These are phyloP conservation scores for Desoria tigrina DNA, from an alignment of 2,888 invertebrate genomes.

Conservation along the genomic window DNA sequence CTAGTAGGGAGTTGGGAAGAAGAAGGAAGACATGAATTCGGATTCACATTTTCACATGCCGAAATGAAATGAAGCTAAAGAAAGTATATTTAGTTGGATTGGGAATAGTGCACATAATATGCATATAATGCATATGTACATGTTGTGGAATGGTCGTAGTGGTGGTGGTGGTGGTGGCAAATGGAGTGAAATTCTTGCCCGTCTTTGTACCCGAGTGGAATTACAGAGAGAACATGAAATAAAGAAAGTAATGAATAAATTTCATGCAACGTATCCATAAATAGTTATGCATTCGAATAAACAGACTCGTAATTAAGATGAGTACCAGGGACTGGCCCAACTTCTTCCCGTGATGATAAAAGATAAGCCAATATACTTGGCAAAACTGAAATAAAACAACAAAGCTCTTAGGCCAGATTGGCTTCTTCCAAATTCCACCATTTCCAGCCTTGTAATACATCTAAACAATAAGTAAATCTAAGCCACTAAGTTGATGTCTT, in stretches of 20 bases:
- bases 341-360: neutral
- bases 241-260: conserved; percentile 24
- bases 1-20: too few relatives aligned
- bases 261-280: conserved; percentile 44
- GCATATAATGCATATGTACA: too few relatives aligned
- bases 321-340: conserved; percentile 27
- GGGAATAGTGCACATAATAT: too few relatives aligned
- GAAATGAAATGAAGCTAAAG: too few relatives aligned
- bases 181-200: too few relatives aligned
- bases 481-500: conserved; percentile 10
- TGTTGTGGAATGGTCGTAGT: too few relatives aligned
- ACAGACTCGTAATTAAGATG: conserved; percentile 47
- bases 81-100: too few relatives aligned
- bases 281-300: conserved; percentile 44
- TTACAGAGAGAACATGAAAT: neutral
- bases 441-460: neutral
- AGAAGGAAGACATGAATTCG: too few relatives aligned
- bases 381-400: conserved; percentile 1
- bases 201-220: too few relatives aligned
- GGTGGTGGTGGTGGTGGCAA: too few relatives aligned
- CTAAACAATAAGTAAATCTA: neutral
- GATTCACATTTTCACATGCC: too few relatives aligned
- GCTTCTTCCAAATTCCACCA: neutral
- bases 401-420: conserved; percentile 18
- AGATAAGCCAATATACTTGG: conserved; percentile 12